Evolutionary conservation across 1,140 invertebrate species (phyloP), one percentile per base, ranked within the genome.

Genomic region (Penaeus vannamei): DNA sequence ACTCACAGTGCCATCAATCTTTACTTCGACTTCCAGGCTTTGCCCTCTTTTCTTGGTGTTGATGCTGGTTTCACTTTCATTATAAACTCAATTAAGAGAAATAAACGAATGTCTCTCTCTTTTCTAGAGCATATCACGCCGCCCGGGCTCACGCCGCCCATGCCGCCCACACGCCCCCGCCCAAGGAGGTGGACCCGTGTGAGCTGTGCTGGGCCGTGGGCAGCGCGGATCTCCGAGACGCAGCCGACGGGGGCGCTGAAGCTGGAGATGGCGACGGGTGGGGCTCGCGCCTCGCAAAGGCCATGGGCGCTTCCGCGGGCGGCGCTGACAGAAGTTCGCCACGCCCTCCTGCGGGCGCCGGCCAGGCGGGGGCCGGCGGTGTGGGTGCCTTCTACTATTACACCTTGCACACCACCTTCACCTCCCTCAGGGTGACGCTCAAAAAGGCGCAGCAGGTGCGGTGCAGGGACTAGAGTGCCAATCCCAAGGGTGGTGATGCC

Each of bases 361-460:
- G 26, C 14, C 53, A 26, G 60, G 81, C 46, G 14, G 22, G 66
- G 53, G 87, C 82, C 29, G 69, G 82, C 7, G 87, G 87, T 8
- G 87, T 89, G 53, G 82, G 82, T 4, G 82, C 87, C 59, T 89
- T 89, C 82, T 89, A 89, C 72, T 89, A 89, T 29, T 89, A 89
- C 87, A 89, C 87, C 14, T 83, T 89, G 32, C 87, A 89, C 83
- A 89, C 87, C 29, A 66, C 83, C 26, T 79, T 89, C 82, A 84
- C 87, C 3, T 66, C 82, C n/a, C 69, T 89, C 7, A 46, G 72
- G 72, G 32, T 89, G 26, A 76, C 53, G 8, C 87, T 89, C 53
- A 84, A 85, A 46, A 84, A 80, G 72, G 87, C 87, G 10, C 87
- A 89, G 32, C 82, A 84, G 82, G 87, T 89, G n/a, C 77, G 72